Conservation (phyloP, 2,797 vertebrate species). For the Halcyon smyrnensis region DNA sequence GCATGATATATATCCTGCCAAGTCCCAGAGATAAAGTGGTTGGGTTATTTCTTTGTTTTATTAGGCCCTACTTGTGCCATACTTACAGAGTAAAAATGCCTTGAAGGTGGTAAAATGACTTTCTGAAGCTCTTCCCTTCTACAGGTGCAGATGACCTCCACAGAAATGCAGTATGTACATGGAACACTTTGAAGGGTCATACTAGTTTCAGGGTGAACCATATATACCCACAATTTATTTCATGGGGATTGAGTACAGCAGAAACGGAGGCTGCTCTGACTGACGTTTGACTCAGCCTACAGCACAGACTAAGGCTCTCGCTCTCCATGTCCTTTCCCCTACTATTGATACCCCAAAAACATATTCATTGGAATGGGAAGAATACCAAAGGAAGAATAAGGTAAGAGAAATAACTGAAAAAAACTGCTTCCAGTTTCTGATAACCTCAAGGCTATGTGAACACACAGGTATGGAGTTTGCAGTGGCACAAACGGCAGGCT, state of each 20-base stretch:
- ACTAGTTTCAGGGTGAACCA: not conserved
- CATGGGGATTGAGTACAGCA: not conserved
- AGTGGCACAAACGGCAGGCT: accelerated
- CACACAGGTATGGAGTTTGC: not conserved
- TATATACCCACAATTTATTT: not conserved
- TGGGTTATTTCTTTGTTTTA: not conserved
- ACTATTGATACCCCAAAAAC: not conserved
- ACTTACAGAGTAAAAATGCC: not conserved
- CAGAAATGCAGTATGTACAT: accelerated
- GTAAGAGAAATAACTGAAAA: not conserved
- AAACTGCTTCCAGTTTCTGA: not conserved
- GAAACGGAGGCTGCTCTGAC: not conserved
- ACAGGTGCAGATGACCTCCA: not conserved
- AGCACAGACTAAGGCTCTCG: not conserved
- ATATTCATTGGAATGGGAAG: too few relatives aligned
- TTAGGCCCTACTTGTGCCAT: not conserved
- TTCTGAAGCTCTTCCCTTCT: not conserved
- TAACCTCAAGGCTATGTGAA: not conserved
- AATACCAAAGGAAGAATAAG: not conserved
- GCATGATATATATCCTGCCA: not conserved
- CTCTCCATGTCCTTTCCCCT: not conserved
- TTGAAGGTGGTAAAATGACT: not conserved
- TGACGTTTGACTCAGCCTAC: not conserved
- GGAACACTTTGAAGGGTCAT: not conserved
- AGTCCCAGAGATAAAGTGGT: not conserved